Base-by-base conservation (phyloP, 2,113 vertebrate genomes). In the Apodemus sylvaticus region DNA sequence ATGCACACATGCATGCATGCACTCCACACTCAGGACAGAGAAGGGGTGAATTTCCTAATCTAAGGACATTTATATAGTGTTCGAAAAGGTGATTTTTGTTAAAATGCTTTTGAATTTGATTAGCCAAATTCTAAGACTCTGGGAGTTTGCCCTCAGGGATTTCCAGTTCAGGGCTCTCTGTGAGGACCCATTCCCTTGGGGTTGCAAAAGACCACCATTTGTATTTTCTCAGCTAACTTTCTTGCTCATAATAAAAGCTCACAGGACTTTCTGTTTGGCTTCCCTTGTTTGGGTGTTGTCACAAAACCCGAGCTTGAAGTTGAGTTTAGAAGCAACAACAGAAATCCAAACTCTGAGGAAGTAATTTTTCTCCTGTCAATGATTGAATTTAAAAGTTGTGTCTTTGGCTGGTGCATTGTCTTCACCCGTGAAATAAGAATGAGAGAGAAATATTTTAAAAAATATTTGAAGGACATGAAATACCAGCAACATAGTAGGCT, bases 211-310 rank as follows among this genome's bases (percentile, higher is more conserved):
- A 96, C 91, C 95, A 97, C 87, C 48, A 53, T 96, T 94, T 94
- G 89, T 97, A 78, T 51, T 96, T 97, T 78, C 78, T 97, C 92
- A 98, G 90, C 64, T 97, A 70, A 98, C 77, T 92, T 97, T 96
- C 94, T 64, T 98, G 70, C 90, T 91, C 97, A 95, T 96, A 97
- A 97, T 95, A 78, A 82, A 94, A 94, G 95, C 94, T 94, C 58
- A 0, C 7, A 93, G 42, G 36, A 77, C 95, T 98, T 97, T 90
- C 97, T 97, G 92, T 97, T 96, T 60, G 16, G 68, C 96, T 98
- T 97, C 73, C 96, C 66, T 95, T 97, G 95, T 97, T 98, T 97
- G 93, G 86, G 26, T 81, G 96, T 96, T 96, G 90, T 62, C 70
- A 92, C 94, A 90, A 96, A 97, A 96, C 70, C 88, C 22, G 79